Percentiles rank a stretch among this genome's conserved stretches.
phyloP scores from a whole-genome alignment of 2,888 invertebrate species.

The Zaprionus lineosus region DNA sequence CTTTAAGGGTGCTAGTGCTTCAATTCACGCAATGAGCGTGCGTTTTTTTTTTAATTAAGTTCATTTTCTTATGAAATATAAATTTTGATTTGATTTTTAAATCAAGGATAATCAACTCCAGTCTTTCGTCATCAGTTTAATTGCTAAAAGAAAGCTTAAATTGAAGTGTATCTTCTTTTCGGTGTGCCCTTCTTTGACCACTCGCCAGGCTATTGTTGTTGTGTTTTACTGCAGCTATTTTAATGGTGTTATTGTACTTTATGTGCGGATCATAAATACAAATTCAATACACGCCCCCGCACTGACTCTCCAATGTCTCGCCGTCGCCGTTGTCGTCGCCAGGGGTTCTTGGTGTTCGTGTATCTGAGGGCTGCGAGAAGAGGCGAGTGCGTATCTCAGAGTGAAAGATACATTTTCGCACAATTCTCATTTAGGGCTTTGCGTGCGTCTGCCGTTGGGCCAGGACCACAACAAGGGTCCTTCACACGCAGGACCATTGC shows the following conservation, averaged over 20 bases:
- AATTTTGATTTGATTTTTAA: too few relatives aligned
- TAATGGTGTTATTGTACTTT: conserved; percentile 73
- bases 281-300: conserved; percentile 59
- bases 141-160: too few relatives aligned
- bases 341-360: too few relatives aligned
- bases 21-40: too few relatives aligned
- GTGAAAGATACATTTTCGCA: conserved; percentile 50
- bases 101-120: too few relatives aligned
- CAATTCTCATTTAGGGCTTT: conserved; percentile 46
- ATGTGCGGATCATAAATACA: conserved; percentile 74
- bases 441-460: conserved; percentile 37
- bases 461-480: conserved; percentile 49
- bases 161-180: conserved; percentile 21
- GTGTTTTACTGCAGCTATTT: conserved; percentile 48
- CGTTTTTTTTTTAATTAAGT: too few relatives aligned
- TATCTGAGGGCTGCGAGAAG: not conserved
- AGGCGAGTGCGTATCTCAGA: conserved; percentile 36
- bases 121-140: too few relatives aligned
- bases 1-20: too few relatives aligned
- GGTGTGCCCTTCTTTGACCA: not conserved
- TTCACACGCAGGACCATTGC: conserved; percentile 69
- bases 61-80: too few relatives aligned
- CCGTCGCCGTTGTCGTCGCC: too few relatives aligned
- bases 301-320: conserved; percentile 9
- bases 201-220: not conserved